phyloP scores from a whole-genome alignment of 1,140 invertebrate species.

The Chionoecetes opilio region DNA sequence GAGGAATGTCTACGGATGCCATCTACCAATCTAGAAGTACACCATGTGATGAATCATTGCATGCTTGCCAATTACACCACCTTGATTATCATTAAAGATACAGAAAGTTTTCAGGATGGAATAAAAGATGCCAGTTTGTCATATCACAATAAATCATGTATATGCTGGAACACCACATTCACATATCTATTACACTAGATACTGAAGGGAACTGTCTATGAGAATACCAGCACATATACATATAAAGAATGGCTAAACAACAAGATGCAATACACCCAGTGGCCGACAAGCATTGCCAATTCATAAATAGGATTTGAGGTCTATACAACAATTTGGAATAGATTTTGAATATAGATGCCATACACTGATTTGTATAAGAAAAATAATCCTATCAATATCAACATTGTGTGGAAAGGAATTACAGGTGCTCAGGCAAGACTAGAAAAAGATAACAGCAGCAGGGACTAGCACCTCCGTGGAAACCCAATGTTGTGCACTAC shows the following conservation, averaged over 20 bases:
- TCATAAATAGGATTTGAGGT: slow-evolving; percentile 64
- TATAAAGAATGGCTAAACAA: slow-evolving; percentile 31
- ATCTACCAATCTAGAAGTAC: slow-evolving; percentile 66
- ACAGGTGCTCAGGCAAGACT: slow-evolving; percentile 57
- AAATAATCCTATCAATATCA: slow-evolving; percentile 63
- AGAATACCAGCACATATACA: slow-evolving; percentile 55
- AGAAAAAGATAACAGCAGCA: slow-evolving; percentile 71
- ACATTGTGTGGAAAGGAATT: slow-evolving; percentile 49
- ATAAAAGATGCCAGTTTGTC: slow-evolving; percentile 52
- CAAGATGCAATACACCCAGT: slow-evolving; percentile 54
- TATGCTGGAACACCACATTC: slow-evolving; percentile 68
- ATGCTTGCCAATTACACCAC: slow-evolving; percentile 41
- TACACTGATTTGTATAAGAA: slow-evolving; percentile 61
- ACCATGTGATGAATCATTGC: slow-evolving; percentile 36
- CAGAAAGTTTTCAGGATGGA: not conserved
- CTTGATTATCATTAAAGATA: slow-evolving; percentile 1
- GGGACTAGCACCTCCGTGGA: slow-evolving; percentile 74
- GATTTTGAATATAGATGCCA: slow-evolving; percentile 72
- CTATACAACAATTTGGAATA: slow-evolving; percentile 56
- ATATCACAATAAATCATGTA: slow-evolving; percentile 54
- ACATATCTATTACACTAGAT: slow-evolving; percentile 75
- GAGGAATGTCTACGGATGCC: slow-evolving; percentile 77
- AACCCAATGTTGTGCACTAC: slow-evolving; percentile 61
- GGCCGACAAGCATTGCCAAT: slow-evolving; percentile 59
- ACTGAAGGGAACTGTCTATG: slow-evolving; percentile 58